A percentile compares a stretch with the other conserved stretches of the same genome.
phyloP scores from a whole-genome alignment of 2,113 vertebrate species.

The Chaenocephalus aceratus region DNA sequence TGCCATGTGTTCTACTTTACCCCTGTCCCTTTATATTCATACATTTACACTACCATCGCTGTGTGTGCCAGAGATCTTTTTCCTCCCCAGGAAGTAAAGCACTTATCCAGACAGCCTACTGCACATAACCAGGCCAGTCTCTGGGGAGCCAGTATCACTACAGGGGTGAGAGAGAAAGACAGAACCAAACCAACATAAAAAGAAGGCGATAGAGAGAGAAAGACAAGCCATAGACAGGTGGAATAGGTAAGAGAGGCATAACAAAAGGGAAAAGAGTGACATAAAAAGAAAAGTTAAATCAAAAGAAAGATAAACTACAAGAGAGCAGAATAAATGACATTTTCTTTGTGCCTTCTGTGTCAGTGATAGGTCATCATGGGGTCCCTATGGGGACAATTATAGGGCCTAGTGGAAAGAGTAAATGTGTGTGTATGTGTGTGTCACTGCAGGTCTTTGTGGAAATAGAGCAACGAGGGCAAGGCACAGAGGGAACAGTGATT shows the following conservation, averaged over 20 bases:
- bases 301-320: slow-evolving; percentile 45
- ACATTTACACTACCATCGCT: background rate
- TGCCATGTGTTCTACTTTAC: background rate
- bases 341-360: slow-evolving; percentile 60
- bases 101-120: slow-evolving; percentile 45
- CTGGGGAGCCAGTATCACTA: slow-evolving; percentile 44
- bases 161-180: slow-evolving; percentile 29
- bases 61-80: slow-evolving; percentile 4
- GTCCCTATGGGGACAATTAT: slow-evolving; percentile 81
- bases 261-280: slow-evolving; percentile 47
- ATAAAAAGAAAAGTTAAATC: slow-evolving; percentile 59
- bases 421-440: slow-evolving; percentile 22
- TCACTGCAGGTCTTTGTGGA: slow-evolving; percentile 35
- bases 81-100: slow-evolving; percentile 24
- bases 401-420: slow-evolving; percentile 54
- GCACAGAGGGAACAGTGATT: slow-evolving; percentile 7
- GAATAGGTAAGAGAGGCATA: slow-evolving; percentile 20
- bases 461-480: slow-evolving; percentile 25
- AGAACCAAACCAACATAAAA: slow-evolving; percentile 22
- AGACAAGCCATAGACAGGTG: slow-evolving; percentile 36
- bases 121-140: slow-evolving; percentile 44
- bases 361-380: slow-evolving; percentile 64
- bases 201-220: slow-evolving; percentile 17
- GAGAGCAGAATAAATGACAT: slow-evolving; percentile 57
- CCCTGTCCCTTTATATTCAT: slow-evolving; percentile 7